Evolutionary conservation across 2,113 vertebrate species (phyloP).

Genomic region (Rhizomys pruinosus): DNA sequence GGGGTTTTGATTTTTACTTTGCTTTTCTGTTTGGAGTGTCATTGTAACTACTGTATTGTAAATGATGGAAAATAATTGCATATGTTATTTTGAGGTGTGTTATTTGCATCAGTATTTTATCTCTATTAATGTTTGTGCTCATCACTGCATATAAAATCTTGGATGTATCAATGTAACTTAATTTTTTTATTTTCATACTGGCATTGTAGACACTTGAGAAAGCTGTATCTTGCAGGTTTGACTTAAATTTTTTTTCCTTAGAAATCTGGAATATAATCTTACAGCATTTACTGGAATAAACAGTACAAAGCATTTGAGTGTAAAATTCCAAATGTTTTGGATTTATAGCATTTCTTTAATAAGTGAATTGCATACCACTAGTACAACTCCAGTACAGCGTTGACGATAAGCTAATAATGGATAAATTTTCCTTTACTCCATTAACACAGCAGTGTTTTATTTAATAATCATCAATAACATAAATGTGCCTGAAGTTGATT

Average conservation of each 20-base stretch:
- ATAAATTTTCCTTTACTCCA: conserved; percentile 86
- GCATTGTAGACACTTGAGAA: conserved; percentile 93
- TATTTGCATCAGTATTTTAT: conserved; percentile 99
- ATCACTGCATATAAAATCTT: conserved; percentile 96
- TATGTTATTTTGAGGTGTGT: conserved; percentile 95
- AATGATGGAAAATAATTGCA: conserved; percentile 96
- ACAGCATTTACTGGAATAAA: conserved; percentile 91
- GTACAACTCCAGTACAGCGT: conserved; percentile 81
- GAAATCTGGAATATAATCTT: conserved; percentile 90
- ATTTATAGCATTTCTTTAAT: conserved; percentile 76
- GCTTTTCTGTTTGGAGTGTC: conserved; percentile 98
- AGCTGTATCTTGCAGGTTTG: conserved; percentile 97
- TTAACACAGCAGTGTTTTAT: conserved; percentile 92
- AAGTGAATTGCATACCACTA: conserved; percentile 84
- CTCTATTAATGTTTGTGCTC: conserved; percentile 95
- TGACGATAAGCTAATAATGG: conserved; percentile 89
- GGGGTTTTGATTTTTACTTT: conserved; percentile 90
- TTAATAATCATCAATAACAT: conserved; percentile 89
- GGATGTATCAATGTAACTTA: conserved; percentile 97
- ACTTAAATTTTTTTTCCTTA: conserved; percentile 93
- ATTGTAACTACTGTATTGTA: conserved; percentile 99
- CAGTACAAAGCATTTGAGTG: conserved; percentile 86
- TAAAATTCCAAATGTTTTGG: conserved; percentile 80
- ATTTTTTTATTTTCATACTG: conserved; percentile 97
- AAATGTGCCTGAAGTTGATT: conserved; percentile 90